Evolutionary conservation across 2,888 invertebrate species (phyloP).

Genomic region (Diachrysia chrysitis): DNA sequence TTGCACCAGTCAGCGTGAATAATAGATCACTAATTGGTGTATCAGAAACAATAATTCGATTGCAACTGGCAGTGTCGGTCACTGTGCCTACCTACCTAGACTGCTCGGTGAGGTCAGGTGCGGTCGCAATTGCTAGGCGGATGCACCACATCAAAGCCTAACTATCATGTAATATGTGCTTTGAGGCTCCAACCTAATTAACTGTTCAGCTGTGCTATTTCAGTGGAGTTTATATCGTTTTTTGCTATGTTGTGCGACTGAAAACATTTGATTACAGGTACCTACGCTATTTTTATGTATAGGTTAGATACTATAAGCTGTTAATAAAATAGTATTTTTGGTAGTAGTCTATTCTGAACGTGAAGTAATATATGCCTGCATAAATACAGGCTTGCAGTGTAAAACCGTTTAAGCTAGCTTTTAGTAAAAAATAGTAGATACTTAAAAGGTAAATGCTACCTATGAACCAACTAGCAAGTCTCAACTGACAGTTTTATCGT

Average conservation of each 20-base stretch:
- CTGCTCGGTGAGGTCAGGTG: background rate
- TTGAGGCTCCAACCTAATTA: constrained; percentile 36
- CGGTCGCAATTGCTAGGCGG: constrained; percentile 12
- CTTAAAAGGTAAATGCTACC: no score
- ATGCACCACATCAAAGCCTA: constrained; percentile 54
- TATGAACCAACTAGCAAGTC: no score
- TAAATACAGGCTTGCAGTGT: no score
- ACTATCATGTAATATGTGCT: constrained; percentile 15
- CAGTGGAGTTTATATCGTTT: background rate
- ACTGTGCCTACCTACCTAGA: no score
- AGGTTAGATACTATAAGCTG: no score
- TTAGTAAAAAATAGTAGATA: no score
- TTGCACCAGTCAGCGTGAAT: background rate
- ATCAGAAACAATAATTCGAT: constrained; percentile 17
- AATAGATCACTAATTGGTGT: constrained; percentile 12
- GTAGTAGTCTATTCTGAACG: no score
- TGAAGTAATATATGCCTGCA: no score
- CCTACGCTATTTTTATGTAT: background rate
- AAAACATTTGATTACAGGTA: background rate
- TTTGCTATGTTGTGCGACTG: background rate
- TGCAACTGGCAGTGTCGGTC: background rate
- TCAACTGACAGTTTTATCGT: no score
- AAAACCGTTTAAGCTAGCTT: no score
- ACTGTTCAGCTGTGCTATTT: constrained; percentile 39
- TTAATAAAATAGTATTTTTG: no score